Evolutionary conservation across 2,888 invertebrate species (phyloP), one percentile per base, ranked within the genome.

Genomic region (Leucoptera coffeella): DNA sequence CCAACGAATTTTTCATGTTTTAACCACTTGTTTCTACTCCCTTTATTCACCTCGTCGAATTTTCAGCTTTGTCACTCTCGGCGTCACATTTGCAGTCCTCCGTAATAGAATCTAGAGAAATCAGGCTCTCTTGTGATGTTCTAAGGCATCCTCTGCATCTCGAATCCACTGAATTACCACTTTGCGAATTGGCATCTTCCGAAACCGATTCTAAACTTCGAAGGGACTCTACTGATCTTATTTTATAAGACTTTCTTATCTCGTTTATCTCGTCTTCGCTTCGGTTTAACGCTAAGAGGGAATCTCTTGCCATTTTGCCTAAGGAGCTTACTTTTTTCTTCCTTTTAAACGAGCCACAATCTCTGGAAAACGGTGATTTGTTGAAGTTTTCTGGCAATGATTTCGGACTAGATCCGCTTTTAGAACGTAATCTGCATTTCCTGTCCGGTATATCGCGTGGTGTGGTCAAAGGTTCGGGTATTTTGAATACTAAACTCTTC

Each of bases 291-390:
- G 71, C 71, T 11, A 71, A 34, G 0, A 72, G 37, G 0, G 71
- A 71, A 34, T 72, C 72, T 15, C 56, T 44, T 5, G 72, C 71
- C 37, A 69, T 65, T 38, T 67, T 72, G 0, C 72, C 72, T 3
- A 72, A 27, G 8, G 64, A 64, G 0, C 60, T 62, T 0, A 65
- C 57, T 9, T 57, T 67, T 30, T 61, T 62, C 38, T 60, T 67
- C 37, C 62, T 65, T 30, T 56, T 65, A 0, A 36, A 42, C 9
- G 55, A 41, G 0, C 50, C 40, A 2, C 60, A 60, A 43, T 64
- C 47, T 43, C 61, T 65, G 0, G 47, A 23, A 5, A 67, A 28
- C 0, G 64, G 61, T 10, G 53, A 57, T 22, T 61, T 65, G 29
- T 59, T 64, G 10, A 69, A 32, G 19, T 57, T 53, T 19, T 72